phyloP scores from a whole-genome alignment of 2,113 vertebrate genomes.

The Bubo blakistoni region DNA sequence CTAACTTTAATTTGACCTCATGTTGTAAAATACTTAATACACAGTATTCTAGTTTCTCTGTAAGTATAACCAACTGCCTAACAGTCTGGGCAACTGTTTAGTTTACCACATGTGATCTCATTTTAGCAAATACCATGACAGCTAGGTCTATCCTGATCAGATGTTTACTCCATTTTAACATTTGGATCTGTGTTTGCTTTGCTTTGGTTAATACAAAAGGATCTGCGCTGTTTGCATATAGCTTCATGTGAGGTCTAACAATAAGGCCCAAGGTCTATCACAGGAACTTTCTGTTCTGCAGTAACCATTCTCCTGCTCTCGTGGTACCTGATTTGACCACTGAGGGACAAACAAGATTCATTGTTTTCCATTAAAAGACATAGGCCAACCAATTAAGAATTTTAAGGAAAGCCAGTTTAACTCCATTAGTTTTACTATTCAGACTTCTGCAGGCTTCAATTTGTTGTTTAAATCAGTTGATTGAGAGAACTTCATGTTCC shows the following conservation, averaged over 20 bases:
- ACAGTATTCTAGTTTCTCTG: not conserved
- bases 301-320: not conserved
- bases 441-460: slow-evolving; percentile 38
- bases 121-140: not conserved
- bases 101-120: fast-evolving
- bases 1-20: not conserved
- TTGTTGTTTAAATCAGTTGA: slow-evolving; percentile 55
- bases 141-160: not conserved
- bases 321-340: not conserved
- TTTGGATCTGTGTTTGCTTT: not conserved
- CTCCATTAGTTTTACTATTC: slow-evolving; percentile 61
- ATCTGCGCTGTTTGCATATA: fast-evolving
- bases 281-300: not conserved
- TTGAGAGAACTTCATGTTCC: not conserved
- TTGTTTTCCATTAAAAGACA: slow-evolving; percentile 56
- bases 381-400: slow-evolving; percentile 45
- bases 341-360: slow-evolving; percentile 28
- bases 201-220: not conserved
- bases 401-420: slow-evolving; percentile 62
- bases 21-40: not conserved
- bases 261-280: not conserved
- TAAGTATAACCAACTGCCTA: not conserved
- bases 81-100: not conserved
- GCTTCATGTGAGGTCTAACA: not conserved
- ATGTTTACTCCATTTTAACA: not conserved